Conservation (phyloP, 2,888 invertebrate species). For the Phortica magna region DNA sequence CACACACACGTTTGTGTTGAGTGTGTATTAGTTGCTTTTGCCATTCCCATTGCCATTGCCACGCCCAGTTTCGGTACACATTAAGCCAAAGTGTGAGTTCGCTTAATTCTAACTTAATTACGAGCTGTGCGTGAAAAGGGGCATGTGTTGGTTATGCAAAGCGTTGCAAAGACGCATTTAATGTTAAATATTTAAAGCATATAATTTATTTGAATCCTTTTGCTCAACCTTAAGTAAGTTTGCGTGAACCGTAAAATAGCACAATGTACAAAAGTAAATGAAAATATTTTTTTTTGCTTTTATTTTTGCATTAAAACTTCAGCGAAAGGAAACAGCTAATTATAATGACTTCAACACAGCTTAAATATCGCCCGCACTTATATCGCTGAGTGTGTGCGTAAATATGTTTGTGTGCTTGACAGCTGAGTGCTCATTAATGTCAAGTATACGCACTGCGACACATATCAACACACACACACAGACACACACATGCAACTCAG, state of each 20-base stretch:
- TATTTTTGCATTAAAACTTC: neutral
- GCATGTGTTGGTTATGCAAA: neutral
- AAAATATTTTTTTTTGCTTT: neutral
- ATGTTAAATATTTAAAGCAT: neutral
- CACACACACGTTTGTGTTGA: neutral
- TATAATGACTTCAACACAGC: neutral
- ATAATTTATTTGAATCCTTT: too few relatives aligned
- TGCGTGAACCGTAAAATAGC: too few relatives aligned
- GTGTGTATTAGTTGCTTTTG: neutral
- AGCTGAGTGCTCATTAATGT: slow-evolving; percentile 40
- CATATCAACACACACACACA: neutral
- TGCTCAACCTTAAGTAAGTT: too few relatives aligned
- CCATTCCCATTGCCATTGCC: neutral
- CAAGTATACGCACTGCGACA: slow-evolving; percentile 27
- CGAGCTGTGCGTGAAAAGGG: neutral
- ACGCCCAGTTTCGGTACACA: neutral
- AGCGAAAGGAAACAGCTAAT: slow-evolving; percentile 17
- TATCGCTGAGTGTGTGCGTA: neutral
- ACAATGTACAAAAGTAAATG: too few relatives aligned
- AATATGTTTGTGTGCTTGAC: slow-evolving; percentile 12
- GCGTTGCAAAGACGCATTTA: neutral
- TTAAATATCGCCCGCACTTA: neutral
- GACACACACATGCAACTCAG: neutral
- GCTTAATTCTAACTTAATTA: slow-evolving; percentile 13
- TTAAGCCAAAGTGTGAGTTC: too few relatives aligned